Base-by-base conservation (phyloP, 1,140 invertebrate genomes). In the Hypothenemus hampei region DNA sequence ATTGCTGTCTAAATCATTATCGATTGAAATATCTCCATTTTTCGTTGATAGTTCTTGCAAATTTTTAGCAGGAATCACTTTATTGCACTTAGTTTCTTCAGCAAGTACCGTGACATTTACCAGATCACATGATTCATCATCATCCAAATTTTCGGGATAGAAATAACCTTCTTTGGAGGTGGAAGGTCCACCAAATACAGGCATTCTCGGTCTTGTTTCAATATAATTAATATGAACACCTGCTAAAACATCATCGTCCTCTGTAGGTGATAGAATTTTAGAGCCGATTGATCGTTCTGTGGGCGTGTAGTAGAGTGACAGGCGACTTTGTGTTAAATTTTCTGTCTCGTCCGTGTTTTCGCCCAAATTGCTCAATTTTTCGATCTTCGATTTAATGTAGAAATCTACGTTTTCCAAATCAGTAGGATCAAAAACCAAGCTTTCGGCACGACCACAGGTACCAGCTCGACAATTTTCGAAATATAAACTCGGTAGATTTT, bases 401-500 rank as follows among this genome's bases (percentile, higher is more conserved):
- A 80, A 77, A 53, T 81, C 80, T 18, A 81, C 76, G 44, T 78
- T 74, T 19, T 78, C 76, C 2, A 80, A 65, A 23, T 80, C 78
- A 46, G 80, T 77, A 1, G 81, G 78, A 59, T 91, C 86, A 65
- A 86, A 83, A 2, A 83, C 77, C 49, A 81, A 77, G 1, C 87
- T 89, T 64, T 92, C 89, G 48, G 85, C 84, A 11, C 85, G 74
- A 0, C 87, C 84, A 71, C 89, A 92, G 0, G 86, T 87, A 7
- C 91, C 91, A 55, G 84, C 88, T 29, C 89, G 83, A 67, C 92
- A 93, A 69, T 93, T 94, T 70, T 96, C 93, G 58, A 96, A 86
- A 72, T 97, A 90, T 6, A 93, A 75, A 64, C 82, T 89, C n/a
- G 93, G 93, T 60, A 97, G 75, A 67, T 93, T 95, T 69, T 97